phyloP scores from a whole-genome alignment of 2,113 vertebrate species.

The Mionectes macconnelli region DNA sequence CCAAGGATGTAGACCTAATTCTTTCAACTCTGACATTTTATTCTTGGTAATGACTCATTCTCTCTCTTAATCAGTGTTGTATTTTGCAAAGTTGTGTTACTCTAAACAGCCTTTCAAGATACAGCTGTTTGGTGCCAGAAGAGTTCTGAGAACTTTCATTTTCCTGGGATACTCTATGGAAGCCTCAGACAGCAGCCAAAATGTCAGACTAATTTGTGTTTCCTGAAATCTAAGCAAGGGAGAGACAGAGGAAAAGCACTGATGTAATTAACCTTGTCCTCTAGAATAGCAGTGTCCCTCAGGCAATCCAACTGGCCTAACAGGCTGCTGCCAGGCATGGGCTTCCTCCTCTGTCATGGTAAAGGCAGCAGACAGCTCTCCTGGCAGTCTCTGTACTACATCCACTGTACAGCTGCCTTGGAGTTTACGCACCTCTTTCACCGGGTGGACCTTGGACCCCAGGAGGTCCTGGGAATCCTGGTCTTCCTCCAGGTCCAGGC shows the following conservation, averaged over 20 bases:
- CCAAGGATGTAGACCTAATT: not conserved
- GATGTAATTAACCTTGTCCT: not conserved
- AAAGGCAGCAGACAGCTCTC: not conserved
- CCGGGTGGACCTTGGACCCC: constrained; percentile 87
- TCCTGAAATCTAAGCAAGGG: not conserved
- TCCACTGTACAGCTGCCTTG: not conserved
- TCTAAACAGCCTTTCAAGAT: constrained; percentile 29
- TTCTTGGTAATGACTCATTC: not conserved
- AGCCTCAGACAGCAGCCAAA: not conserved
- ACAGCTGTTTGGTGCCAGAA: not conserved
- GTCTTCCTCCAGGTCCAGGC: constrained; percentile 84
- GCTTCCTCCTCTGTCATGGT: not conserved
- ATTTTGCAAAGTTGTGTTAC: not conserved
- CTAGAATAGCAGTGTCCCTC: not conserved
- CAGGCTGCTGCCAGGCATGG: not conserved
- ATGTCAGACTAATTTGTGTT: not conserved
- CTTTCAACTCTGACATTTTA: not conserved
- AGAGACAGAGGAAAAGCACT: not conserved
- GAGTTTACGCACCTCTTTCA: constrained; percentile 82
- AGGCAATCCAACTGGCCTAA: not conserved
- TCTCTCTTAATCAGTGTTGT: not conserved
- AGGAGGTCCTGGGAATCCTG: constrained; percentile 89
- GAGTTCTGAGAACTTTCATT: not conserved
- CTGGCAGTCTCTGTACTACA: not conserved
- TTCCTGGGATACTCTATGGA: not conserved